A percentile compares a stretch with the other conserved stretches of the same genome.
These are phyloP conservation scores for Elmis aenea DNA, from an alignment of 2,888 invertebrate genomes.

Conservation along the genomic window DNA sequence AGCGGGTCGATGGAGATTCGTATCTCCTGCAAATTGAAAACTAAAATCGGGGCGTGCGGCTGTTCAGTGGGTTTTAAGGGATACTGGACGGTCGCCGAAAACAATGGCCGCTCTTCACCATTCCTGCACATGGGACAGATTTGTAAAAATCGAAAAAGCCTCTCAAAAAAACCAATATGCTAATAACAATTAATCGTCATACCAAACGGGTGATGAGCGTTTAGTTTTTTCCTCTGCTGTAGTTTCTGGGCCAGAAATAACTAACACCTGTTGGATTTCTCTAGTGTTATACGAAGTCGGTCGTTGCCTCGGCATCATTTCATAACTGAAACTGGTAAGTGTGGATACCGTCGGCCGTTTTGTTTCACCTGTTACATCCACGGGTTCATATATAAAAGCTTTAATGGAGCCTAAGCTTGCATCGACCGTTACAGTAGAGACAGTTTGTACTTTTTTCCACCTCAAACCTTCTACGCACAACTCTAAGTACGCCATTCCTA, in stretches of 20 bases:
- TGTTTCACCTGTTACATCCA: too few species aligned
- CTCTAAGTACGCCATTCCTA: slow-evolving; percentile 61
- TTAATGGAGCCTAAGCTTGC: slow-evolving; percentile 46
- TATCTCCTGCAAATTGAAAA: slow-evolving; percentile 50
- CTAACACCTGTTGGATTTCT: slow-evolving; percentile 50
- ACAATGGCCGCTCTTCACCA: slow-evolving; percentile 36
- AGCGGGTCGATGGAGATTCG: slow-evolving; percentile 58
- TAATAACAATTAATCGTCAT: too few species aligned
- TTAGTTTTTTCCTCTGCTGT: slow-evolving; percentile 18
- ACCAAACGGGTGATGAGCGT: too few species aligned
- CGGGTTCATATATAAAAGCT: slow-evolving; percentile 50
- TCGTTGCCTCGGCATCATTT: slow-evolving; percentile 1
- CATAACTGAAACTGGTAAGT: slow-evolving; percentile 1
- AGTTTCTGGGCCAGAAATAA: slow-evolving; percentile 53
- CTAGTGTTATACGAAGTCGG: slow-evolving; percentile 10
- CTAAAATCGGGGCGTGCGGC: slow-evolving; percentile 48
- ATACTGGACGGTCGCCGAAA: slow-evolving; percentile 46
- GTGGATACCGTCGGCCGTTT: too few species aligned
- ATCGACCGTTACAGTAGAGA: slow-evolving; percentile 43
- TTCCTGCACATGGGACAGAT: not conserved
- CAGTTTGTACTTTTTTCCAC: slow-evolving; percentile 39
- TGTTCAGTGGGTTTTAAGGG: slow-evolving; percentile 44
- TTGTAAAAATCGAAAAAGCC: not conserved
- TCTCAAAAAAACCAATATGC: not conserved
- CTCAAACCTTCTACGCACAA: slow-evolving; percentile 54